A percentile compares a stretch with the other conserved stretches of the same genome.
Evolutionary conservation across 2,113 vertebrate species (phyloP).

Genomic region (Pelodiscus sinensis): DNA sequence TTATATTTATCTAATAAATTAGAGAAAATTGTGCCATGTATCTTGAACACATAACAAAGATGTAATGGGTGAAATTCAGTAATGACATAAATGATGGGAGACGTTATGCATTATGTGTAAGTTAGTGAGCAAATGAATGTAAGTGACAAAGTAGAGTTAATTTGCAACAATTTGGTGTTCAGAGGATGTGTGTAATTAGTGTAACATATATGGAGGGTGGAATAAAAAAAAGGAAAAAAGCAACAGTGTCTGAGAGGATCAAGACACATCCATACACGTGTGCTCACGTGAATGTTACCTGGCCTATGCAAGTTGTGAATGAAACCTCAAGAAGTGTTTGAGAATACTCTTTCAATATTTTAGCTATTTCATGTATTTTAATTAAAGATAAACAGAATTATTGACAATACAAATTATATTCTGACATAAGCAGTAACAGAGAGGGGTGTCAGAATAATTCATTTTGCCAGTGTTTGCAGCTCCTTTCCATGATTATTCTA

Average conservation of each 20-base stretch:
- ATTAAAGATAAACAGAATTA: conserved; percentile 61
- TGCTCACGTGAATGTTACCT: accelerated
- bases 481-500: conserved; percentile 58
- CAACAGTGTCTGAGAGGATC: accelerated
- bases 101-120: accelerated
- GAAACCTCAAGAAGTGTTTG: neutral
- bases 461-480: conserved; percentile 56
- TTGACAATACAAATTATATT: conserved; percentile 46
- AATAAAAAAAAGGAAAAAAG: neutral
- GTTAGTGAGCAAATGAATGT: accelerated
- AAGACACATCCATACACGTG: neutral
- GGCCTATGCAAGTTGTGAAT: neutral
- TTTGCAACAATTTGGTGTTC: accelerated
- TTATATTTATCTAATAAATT: accelerated
- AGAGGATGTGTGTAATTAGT: accelerated
- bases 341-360: neutral
- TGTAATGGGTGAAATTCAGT: neutral
- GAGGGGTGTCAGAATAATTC: conserved; percentile 43
- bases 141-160: accelerated
- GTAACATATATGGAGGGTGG: neutral
- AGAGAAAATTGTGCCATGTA: accelerated
- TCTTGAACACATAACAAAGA: neutral
- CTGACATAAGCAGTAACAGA: conserved; percentile 38
- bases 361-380: conserved; percentile 18
- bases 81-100: accelerated